Evolutionary conservation across 2,113 vertebrate genomes (phyloP), one percentile per base, ranked within the genome.

Genomic region (Sinocyclocheilus grahami): DNA sequence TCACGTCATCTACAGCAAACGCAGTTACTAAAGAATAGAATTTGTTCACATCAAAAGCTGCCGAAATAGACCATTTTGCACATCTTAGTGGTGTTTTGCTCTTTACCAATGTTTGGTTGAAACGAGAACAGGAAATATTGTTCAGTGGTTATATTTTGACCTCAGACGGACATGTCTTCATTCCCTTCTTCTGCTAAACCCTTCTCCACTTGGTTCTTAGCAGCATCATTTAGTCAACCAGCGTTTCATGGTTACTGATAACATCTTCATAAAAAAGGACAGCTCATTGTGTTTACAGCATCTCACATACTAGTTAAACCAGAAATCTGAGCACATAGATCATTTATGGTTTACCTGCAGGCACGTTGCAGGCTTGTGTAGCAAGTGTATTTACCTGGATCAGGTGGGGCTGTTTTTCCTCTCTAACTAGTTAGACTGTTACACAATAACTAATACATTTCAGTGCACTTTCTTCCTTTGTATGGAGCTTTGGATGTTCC

Each of bases 361-460:
- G 60, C 60, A 5, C 3, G 22, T 24, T n/a, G 22, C 2, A n/a
- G 18, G 18, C 58, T 60, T 22, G 20, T 24, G n/a, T 11, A n/a
- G 60, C 60, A n/a, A 63, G 20, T 63, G 60, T n/a, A 4, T 76
- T 51, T 27, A 76, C 46, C 12, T 76, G 42, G 13, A 51, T 27
- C 42, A 48, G 71, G 71, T 67, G 24, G 12, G 63, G 63, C 27
- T 67, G 42, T 51, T 48, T 27, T 27, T 46, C 22, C n/a, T 24
- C 74, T 76, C 24, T 77, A 16, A 55, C 51, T 48, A 33, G 27
- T 58, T 78, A 78, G 51, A 58, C 48, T 78, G 46, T 42, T 77
- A 22, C 48, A 37, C 11, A 4, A 30, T 84, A 75, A 22, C 72
- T 46, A 74, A 46, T 74, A 46, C 14, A 72, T 72, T 72, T 72